Base-by-base conservation (phyloP, 2,113 vertebrate species). In the Ameiurus melas region DNA sequence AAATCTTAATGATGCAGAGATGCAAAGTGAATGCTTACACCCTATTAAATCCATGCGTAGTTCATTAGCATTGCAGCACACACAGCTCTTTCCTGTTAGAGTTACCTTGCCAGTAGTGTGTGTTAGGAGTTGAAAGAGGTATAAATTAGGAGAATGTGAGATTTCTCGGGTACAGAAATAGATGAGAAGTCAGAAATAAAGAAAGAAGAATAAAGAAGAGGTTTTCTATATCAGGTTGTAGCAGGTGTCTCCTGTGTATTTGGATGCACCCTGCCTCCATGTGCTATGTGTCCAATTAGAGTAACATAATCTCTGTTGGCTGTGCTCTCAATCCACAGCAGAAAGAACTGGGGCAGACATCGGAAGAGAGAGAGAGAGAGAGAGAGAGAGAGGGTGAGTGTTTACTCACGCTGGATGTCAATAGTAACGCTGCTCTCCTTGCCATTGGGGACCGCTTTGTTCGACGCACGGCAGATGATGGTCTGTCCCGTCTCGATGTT, bases 401-500 rank as follows among this genome's bases (percentile, higher is more conserved):
- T 39, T 77, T 62, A 95, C 98, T 99, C 94, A 99, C 98, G 98
- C 84, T 99, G 98, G 93, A 99, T 98, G 92, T 99, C 98, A 0
- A 99, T 97, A 47, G 97, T 99, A 94, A 99, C 97, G 0, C 97
- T 97, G 3, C 97, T 98, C 95, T 99, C 97, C 92, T 99, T 99
- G 82, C 98, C 98, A 0, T 95, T 95, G 20, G 98, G 98, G 77
- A 98, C 94, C 47, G 98, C 98, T 92, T 99, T 99, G 96, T 99
- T 99, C 90, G 97, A 97, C 75, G 98, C 97, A 0, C 97, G 95
- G 89, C 98, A 99, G 90, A 97, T 94, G 86, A 99, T 98, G 92
- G 95, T 97, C 93, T 99, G 98, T 2, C 98, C 98, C 0, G 97
- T 97, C 93, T 99, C 98, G 0, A 99, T 97, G 88, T 99, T 97